These are phyloP conservation scores for Pyrocoelia pectoralis DNA, from an alignment of 2,888 invertebrate species.

Conservation along the genomic window DNA sequence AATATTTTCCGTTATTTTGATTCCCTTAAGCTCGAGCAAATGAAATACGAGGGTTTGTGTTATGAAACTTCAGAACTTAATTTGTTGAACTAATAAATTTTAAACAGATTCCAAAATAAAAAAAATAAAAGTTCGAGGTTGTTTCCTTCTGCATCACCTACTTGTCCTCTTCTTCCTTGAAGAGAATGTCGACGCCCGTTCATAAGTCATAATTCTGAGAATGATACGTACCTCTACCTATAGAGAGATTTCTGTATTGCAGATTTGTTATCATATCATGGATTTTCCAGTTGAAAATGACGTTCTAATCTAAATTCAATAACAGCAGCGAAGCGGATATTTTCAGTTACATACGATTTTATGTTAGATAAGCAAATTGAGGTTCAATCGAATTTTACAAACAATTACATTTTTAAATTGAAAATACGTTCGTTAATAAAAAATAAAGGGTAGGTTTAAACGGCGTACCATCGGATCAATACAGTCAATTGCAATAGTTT, in stretches of 20 bases:
- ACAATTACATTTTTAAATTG: constrained; percentile 5
- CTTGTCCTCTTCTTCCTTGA: background rate
- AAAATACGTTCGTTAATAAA: background rate
- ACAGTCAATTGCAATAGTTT: background rate
- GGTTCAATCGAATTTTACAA: background rate
- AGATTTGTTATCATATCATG: constrained; percentile 7
- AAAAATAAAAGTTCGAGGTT: background rate
- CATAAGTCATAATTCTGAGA: background rate
- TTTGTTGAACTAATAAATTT: constrained; percentile 7
- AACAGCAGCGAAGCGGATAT: background rate
- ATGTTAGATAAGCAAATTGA: background rate
- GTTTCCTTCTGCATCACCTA: no score
- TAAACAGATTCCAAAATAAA: background rate
- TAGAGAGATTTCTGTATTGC: background rate
- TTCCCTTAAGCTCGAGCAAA: constrained; percentile 6
- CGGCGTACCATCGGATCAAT: background rate
- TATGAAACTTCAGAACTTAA: constrained; percentile 4
- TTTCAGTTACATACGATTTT: constrained; percentile 5
- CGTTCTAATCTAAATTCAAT: constrained; percentile 8
- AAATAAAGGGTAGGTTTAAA: background rate
- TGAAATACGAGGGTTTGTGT: constrained; percentile 9
- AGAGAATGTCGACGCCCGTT: background rate
- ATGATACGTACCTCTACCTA: background rate
- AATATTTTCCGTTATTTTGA: constrained; percentile 4
- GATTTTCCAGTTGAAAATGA: constrained; percentile 7